These are phyloP conservation scores for Mesaphorura yosii DNA, from an alignment of 1,140 invertebrate species.

Conservation along the genomic window DNA sequence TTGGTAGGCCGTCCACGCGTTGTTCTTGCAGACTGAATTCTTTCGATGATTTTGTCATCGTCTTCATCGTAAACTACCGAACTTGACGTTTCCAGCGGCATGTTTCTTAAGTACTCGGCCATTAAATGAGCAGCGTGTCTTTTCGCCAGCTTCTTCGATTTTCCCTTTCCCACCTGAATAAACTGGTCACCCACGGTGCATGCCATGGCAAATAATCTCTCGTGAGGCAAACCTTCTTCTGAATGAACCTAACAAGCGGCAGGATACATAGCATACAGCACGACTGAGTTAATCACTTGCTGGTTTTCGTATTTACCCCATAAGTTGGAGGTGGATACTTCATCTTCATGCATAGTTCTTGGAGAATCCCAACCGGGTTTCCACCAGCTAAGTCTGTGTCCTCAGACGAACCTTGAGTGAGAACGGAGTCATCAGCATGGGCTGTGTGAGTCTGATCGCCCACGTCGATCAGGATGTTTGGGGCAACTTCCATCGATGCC, in stretches of 20 bases:
- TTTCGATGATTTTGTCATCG: slow-evolving; percentile 35
- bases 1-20: not conserved
- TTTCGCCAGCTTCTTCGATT: slow-evolving; percentile 93
- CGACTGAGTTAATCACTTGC: not conserved
- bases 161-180: slow-evolving; percentile 49
- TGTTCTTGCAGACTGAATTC: not conserved
- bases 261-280: not conserved
- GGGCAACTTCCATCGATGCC: slow-evolving; percentile 44
- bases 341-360: slow-evolving; percentile 91
- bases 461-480: slow-evolving; percentile 8
- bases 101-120: slow-evolving; percentile 68
- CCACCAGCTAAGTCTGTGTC: slow-evolving; percentile 31
- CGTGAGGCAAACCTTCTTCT: slow-evolving; percentile 82
- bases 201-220: slow-evolving; percentile 81
- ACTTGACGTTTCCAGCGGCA: slow-evolving; percentile 53
- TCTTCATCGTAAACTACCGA: slow-evolving; percentile 38
- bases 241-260: slow-evolving; percentile 36
- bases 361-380: slow-evolving; percentile 83
- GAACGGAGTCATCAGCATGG: not conserved
- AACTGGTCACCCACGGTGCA: slow-evolving; percentile 68
- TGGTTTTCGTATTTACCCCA: slow-evolving; percentile 49
- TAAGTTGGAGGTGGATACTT: slow-evolving; percentile 89
- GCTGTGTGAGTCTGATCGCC: not conserved
- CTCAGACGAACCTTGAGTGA: not conserved
- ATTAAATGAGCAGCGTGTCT: slow-evolving; percentile 84